These are phyloP conservation scores for Planococcus citri DNA, from an alignment of 1,140 invertebrate genomes.

Conservation along the genomic window DNA sequence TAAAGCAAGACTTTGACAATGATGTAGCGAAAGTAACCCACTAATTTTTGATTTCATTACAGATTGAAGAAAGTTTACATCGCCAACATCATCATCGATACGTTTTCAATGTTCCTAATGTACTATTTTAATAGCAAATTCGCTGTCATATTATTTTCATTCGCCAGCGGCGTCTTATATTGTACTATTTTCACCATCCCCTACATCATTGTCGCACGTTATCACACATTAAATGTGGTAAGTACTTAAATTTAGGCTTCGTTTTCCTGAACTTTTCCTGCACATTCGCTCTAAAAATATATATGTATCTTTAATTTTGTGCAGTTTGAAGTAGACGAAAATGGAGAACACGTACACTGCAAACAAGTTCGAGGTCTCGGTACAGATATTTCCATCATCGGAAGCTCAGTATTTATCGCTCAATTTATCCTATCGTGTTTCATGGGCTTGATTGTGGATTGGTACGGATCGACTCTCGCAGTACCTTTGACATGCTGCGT, in stretches of 20 bases:
- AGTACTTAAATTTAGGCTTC: no score
- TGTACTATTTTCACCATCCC: constrained; percentile 96
- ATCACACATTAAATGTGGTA: constrained; percentile 76
- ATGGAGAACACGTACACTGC: constrained; percentile 38
- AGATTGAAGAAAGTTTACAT: neutral
- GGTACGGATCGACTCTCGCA: constrained; percentile 70
- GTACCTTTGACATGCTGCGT: constrained; percentile 70
- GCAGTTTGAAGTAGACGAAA: constrained; percentile 50
- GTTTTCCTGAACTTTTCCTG: no score
- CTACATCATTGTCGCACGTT: constrained; percentile 82
- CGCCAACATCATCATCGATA: neutral
- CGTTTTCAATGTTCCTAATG: constrained; percentile 62
- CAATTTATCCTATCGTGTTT: constrained; percentile 79
- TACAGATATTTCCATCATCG: constrained; percentile 84
- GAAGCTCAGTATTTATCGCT: constrained; percentile 88
- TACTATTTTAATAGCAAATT: constrained; percentile 58
- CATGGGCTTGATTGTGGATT: constrained; percentile 71
- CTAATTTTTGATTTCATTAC: no score
- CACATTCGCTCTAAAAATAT: no score
- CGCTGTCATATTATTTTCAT: constrained; percentile 78
- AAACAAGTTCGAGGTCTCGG: constrained; percentile 66
- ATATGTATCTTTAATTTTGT: neutral
- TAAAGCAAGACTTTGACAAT: no score
- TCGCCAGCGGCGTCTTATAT: constrained; percentile 91
- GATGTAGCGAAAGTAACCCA: no score